Evolutionary conservation across 1,140 invertebrate species (phyloP).

Genomic region (Neodiprion pinetum): DNA sequence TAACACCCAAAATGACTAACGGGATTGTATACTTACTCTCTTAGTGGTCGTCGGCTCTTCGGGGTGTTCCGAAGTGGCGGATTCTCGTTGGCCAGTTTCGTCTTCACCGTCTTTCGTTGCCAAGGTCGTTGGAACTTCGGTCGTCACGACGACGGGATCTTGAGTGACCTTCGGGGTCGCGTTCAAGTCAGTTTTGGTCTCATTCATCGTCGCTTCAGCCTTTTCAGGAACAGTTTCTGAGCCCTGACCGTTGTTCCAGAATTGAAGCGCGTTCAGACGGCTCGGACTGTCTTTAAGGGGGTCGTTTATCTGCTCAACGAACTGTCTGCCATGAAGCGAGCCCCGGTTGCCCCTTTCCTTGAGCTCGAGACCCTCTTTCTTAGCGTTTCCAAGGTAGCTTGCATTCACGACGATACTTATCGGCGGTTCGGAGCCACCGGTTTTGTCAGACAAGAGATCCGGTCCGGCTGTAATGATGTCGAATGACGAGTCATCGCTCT

Average conservation of each 20-base stretch:
- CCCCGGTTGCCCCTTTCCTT: conserved; percentile 26
- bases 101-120: neutral
- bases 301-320: conserved; percentile 10
- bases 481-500: conserved; percentile 19
- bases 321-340: conserved; percentile 44
- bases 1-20: conserved; percentile 5
- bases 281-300: neutral
- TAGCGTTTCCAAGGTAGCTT: neutral
- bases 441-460: conserved; percentile 41
- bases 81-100: neutral
- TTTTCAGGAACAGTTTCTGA: neutral
- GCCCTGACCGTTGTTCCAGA: neutral
- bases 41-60: conserved; percentile 4
- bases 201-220: too few species aligned
- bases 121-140: neutral
- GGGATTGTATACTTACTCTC: neutral
- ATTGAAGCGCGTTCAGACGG: neutral
- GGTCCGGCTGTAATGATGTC: conserved; percentile 53
- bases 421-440: conserved; percentile 32
- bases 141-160: neutral
- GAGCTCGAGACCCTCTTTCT: neutral
- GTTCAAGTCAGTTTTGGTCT: too few species aligned
- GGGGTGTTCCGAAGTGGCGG: neutral
- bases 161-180: neutral
- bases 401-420: neutral